A percentile compares a stretch with the other conserved stretches of the same genome.
Evolutionary conservation across 2,888 invertebrate species (phyloP).

Genomic region (Alviniconcha strummeri): DNA sequence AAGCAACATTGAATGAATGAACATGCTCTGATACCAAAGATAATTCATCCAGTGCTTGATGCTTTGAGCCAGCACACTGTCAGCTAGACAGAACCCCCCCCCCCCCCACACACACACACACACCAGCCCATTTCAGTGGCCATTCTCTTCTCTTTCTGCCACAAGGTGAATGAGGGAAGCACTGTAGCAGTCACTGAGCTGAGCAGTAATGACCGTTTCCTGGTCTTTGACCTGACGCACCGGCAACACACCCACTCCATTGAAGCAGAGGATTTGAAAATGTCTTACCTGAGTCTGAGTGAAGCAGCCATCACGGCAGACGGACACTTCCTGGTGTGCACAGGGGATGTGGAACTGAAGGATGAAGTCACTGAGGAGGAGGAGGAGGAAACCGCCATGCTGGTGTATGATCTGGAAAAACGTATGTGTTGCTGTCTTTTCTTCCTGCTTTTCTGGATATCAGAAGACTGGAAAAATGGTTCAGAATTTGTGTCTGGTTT

Average conservation of each 20-base stretch:
- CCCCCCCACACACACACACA: no score
- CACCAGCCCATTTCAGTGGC: no score
- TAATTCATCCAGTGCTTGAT: no score
- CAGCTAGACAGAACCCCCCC: no score
- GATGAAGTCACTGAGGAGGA: background rate
- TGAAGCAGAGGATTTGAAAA: background rate
- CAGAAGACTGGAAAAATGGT: background rate
- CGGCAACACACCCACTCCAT: background rate
- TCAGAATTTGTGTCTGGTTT: no score
- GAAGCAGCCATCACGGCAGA: constrained; percentile 7
- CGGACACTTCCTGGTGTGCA: background rate
- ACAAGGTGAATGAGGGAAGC: background rate
- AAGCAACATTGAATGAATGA: no score
- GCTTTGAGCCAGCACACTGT: no score
- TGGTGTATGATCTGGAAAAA: constrained; percentile 7
- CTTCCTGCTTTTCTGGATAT: no score
- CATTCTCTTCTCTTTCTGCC: no score
- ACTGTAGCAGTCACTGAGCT: background rate
- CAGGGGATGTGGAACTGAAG: background rate
- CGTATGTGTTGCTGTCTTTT: background rate
- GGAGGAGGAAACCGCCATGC: background rate
- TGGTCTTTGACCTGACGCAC: constrained; percentile 11
- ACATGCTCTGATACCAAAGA: no score
- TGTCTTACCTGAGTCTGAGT: background rate
- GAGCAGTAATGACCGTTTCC: background rate